These are phyloP conservation scores for Hesperia comma DNA, from an alignment of 2,888 invertebrate species.

Conservation along the genomic window DNA sequence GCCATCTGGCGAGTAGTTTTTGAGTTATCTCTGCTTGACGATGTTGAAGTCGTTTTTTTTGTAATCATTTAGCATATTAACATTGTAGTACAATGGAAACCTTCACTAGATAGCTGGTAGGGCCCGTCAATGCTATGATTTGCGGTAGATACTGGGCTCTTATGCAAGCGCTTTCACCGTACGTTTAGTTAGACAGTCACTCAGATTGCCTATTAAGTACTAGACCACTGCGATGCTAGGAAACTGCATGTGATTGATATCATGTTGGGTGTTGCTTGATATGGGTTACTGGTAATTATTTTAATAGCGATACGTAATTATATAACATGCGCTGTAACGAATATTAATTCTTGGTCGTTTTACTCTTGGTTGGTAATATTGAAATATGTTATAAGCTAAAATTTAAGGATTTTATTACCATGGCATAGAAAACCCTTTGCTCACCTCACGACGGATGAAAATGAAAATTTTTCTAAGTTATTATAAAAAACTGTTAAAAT, in stretches of 20 bases:
- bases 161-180: constrained; percentile 79
- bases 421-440: no score
- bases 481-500: no score
- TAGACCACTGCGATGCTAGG: constrained; percentile 44
- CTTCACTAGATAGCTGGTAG: constrained; percentile 21
- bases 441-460: no score
- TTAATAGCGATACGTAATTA: constrained; percentile 26
- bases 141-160: constrained; percentile 70
- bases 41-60: no score
- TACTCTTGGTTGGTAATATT: not conserved
- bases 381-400: no score
- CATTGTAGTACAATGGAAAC: not conserved
- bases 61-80: not conserved
- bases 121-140: constrained; percentile 64
- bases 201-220: constrained; percentile 78
- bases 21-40: no score
- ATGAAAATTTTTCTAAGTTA: no score
- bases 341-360: not conserved
- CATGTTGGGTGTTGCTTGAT: constrained; percentile 28
- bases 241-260: constrained; percentile 36
- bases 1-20: no score
- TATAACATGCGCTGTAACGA: not conserved
- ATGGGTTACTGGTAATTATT: constrained; percentile 31
- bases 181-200: constrained; percentile 75
- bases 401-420: no score